phyloP scores from a whole-genome alignment of 2,113 vertebrate species.

The Meriones unguiculatus region DNA sequence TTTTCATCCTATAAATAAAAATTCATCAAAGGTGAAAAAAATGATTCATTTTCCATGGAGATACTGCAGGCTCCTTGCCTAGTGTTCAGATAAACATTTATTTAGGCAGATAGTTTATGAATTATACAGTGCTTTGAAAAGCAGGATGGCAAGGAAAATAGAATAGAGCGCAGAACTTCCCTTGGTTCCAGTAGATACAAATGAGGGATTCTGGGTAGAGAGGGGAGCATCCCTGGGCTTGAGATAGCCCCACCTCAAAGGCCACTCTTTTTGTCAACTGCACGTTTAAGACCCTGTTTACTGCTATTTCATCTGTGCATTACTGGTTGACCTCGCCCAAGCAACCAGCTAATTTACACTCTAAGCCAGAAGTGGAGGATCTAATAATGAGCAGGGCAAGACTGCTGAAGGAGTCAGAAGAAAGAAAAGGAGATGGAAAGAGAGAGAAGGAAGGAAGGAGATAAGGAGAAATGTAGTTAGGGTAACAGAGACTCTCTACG shows the following conservation, averaged over 20 bases:
- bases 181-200: not conserved
- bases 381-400: not conserved
- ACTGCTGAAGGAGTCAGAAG: not conserved
- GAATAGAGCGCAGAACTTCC: not conserved
- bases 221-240: accelerated
- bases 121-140: slow-evolving; percentile 73
- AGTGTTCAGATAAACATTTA: slow-evolving; percentile 71
- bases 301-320: not conserved
- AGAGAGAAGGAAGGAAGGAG: too few relatives aligned
- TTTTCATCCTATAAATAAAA: slow-evolving; percentile 72
- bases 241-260: accelerated
- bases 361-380: not conserved
- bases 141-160: not conserved
- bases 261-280: not conserved
- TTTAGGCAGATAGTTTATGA: slow-evolving; percentile 81
- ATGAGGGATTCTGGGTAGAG: not conserved
- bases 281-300: not conserved
- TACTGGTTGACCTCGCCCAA: not conserved
- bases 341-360: not conserved
- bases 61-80: slow-evolving; percentile 57
- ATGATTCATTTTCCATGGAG: slow-evolving; percentile 66
- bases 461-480: not conserved
- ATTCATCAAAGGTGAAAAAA: slow-evolving; percentile 70
- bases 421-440: too few relatives aligned
- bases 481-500: slow-evolving; percentile 68